Percentiles rank a stretch among this genome's conserved stretches.
Evolutionary conservation across 2,113 vertebrate species (phyloP).

Genomic region (Brienomyrus brachyistius): DNA sequence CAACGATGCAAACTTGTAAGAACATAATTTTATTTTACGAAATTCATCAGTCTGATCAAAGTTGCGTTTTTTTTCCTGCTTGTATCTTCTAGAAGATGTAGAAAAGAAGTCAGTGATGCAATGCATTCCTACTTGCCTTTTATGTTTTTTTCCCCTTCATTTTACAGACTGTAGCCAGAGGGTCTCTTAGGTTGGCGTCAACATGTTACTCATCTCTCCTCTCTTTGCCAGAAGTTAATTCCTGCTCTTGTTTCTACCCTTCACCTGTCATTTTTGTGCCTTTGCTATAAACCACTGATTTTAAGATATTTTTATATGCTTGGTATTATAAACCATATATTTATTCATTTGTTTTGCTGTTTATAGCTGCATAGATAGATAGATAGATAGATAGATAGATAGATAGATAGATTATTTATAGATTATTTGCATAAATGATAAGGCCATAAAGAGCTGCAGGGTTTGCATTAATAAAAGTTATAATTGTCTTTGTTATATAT

Average conservation of each 20-base stretch:
- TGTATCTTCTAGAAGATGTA: slow-evolving; percentile 10
- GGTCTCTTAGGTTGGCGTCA: slow-evolving; percentile 50
- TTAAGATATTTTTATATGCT: slow-evolving; percentile 25
- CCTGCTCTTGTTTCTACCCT: slow-evolving; percentile 36
- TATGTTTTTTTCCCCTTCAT: slow-evolving; percentile 29
- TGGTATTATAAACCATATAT: slow-evolving; percentile 22
- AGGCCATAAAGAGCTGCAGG: neutral
- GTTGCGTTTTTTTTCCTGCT: neutral
- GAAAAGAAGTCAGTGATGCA: slow-evolving; percentile 40
- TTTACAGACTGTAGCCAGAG: slow-evolving; percentile 39
- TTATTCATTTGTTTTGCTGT: neutral
- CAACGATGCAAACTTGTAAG: neutral
- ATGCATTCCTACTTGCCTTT: slow-evolving; percentile 40
- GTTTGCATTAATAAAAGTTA: neutral
- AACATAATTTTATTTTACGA: neutral
- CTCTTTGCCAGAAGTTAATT: slow-evolving; percentile 49
- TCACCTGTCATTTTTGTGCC: slow-evolving; percentile 45
- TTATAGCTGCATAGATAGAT: neutral
- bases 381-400: too few species aligned
- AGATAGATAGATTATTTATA: too few species aligned
- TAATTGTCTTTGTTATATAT: neutral
- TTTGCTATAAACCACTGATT: slow-evolving; percentile 24
- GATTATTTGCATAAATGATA: neutral
- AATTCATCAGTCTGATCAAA: neutral
- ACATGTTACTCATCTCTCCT: slow-evolving; percentile 39